Conservation (phyloP, 2,888 invertebrate species). For the Drosophila greeni region DNA sequence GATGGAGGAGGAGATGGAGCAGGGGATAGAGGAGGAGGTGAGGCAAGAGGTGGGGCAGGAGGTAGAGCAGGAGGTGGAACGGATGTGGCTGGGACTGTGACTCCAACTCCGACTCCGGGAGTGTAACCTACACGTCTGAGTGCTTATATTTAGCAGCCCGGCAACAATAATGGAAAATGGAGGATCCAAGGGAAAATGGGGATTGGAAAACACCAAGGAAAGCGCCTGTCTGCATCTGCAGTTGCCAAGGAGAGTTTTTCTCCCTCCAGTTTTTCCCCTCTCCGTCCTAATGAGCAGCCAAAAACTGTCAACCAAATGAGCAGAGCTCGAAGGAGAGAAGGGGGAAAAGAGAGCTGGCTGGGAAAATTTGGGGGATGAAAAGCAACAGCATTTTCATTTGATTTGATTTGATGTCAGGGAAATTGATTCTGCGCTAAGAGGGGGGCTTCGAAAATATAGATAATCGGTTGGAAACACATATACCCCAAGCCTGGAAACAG, state of each 20-base stretch:
- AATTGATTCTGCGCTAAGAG: slow-evolving; percentile 21
- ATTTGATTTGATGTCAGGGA: slow-evolving; percentile 47
- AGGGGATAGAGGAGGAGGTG: slow-evolving; percentile 10
- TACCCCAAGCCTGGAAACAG: background rate
- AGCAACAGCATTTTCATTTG: slow-evolving; percentile 1
- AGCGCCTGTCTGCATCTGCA: slow-evolving; percentile 36
- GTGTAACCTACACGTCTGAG: slow-evolving; percentile 41
- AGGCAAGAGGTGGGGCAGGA: slow-evolving; percentile 11
- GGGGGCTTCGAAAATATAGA: background rate
- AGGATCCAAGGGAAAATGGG: slow-evolving; percentile 13
- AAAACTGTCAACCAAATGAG: slow-evolving; percentile 48
- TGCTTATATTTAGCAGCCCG: slow-evolving; percentile 44
- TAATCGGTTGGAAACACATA: background rate
- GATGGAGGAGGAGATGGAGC: slow-evolving; percentile 6
- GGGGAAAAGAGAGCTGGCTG: background rate
- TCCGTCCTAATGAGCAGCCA: slow-evolving; percentile 45
- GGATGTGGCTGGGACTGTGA: slow-evolving; percentile 1
- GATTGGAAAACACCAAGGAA: slow-evolving; percentile 16
- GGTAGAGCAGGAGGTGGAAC: slow-evolving; percentile 12
- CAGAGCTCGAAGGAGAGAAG: background rate
- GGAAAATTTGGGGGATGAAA: background rate
- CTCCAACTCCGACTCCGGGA: background rate
- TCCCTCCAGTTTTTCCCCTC: too few species aligned
- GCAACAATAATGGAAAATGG: slow-evolving; percentile 39
- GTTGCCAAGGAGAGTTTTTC: slow-evolving; percentile 33